phyloP scores from a whole-genome alignment of 2,888 invertebrate genomes.

The Priocnemis perturbator region DNA sequence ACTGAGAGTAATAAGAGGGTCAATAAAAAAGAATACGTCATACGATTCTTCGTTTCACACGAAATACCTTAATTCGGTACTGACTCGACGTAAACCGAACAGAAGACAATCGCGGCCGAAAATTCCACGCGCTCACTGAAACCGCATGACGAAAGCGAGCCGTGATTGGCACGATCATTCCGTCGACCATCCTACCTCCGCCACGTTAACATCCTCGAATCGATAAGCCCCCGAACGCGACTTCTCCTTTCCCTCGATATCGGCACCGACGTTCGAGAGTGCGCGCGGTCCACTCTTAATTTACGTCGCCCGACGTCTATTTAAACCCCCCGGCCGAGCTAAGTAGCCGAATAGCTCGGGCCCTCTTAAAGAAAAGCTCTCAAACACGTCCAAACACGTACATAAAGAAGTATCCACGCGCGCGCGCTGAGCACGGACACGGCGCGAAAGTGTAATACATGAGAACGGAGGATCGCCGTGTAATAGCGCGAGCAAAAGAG shows the following conservation, averaged over 20 bases:
- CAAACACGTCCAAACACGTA: constrained; percentile 21
- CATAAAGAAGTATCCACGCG: constrained; percentile 37
- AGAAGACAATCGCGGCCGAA: too few relatives aligned
- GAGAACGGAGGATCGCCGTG: constrained; percentile 26
- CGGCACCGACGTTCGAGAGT: neutral
- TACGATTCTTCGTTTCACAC: too few relatives aligned
- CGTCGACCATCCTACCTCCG: neutral
- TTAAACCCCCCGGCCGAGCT: constrained; percentile 22
- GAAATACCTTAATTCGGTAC: too few relatives aligned
- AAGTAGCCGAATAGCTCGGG: neutral
- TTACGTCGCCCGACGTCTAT: constrained; percentile 39
- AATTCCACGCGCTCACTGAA: too few relatives aligned
- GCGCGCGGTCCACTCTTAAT: constrained; percentile 48
- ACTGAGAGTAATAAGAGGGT: too few relatives aligned
- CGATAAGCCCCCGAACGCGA: constrained; percentile 21
- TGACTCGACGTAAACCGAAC: too few relatives aligned
- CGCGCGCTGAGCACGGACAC: constrained; percentile 35
- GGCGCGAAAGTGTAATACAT: constrained; percentile 33
- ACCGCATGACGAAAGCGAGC: neutral
- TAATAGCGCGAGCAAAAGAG: constrained; percentile 15
- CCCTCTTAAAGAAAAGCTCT: neutral
- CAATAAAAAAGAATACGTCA: too few relatives aligned
- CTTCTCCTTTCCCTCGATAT: neutral
- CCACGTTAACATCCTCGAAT: constrained; percentile 19
- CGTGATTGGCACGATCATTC: neutral